These are phyloP conservation scores for Athalia cordata DNA, from an alignment of 2,888 invertebrate genomes.

Conservation along the genomic window DNA sequence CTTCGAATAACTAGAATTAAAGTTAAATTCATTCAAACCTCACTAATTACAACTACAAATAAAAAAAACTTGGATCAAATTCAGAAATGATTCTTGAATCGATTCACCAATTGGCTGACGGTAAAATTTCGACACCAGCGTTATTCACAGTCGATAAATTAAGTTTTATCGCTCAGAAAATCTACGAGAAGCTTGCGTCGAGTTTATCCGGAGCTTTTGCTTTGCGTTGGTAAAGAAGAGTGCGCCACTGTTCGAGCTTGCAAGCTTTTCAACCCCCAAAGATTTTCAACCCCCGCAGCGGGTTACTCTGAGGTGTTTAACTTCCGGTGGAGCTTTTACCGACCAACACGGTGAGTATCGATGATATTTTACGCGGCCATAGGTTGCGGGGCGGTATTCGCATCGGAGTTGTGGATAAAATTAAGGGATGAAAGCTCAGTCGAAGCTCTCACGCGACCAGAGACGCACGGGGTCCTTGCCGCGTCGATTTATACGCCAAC, in stretches of 20 bases:
- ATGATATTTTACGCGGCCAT: conserved; percentile 9
- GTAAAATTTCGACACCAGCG: too few relatives aligned
- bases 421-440: conserved; percentile 68
- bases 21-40: too few relatives aligned
- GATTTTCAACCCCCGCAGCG: not conserved
- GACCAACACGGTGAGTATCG: not conserved
- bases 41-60: too few relatives aligned
- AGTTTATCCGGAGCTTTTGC: not conserved
- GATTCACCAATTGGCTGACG: too few relatives aligned
- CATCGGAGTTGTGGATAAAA: conserved; percentile 13
- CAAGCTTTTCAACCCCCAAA: conserved; percentile 13
- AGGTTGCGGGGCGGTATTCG: not conserved
- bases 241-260: not conserved
- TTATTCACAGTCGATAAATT: not conserved
- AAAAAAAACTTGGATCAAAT: too few relatives aligned
- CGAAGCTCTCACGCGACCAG: conserved; percentile 66
- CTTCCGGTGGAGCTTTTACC: not conserved
- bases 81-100: too few relatives aligned
- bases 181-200: not conserved
- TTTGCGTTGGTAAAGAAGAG: not conserved
- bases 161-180: not conserved
- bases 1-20: too few relatives aligned
- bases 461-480: conserved; percentile 59
- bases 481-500: conserved; percentile 50
- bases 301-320: not conserved